Percentiles rank a stretch among this genome's conserved stretches.
These are phyloP conservation scores for Esperia sulphurella DNA, from an alignment of 2,888 invertebrate species.

Conservation along the genomic window DNA sequence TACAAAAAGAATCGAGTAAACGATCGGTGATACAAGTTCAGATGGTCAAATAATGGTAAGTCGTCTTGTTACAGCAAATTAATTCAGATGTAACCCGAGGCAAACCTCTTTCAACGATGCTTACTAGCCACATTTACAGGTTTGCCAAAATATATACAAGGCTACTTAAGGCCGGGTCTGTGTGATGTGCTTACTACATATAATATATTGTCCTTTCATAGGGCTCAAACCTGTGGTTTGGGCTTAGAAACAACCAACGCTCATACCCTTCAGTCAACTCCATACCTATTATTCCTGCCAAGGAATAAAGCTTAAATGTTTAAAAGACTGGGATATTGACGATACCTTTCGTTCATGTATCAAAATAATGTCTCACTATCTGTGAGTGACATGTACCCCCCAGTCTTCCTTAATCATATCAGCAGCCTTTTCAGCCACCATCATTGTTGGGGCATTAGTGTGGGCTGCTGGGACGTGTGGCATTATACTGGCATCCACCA, in stretches of 20 bases:
- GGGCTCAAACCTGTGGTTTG: too few relatives aligned
- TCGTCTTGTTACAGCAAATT: too few relatives aligned
- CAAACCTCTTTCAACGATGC: too few relatives aligned
- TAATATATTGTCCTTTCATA: too few relatives aligned
- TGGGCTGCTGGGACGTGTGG: constrained; percentile 77
- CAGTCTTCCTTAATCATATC: constrained; percentile 74
- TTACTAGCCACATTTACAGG: too few relatives aligned
- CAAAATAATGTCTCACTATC: neutral
- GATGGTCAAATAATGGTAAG: neutral
- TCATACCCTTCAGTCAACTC: too few relatives aligned
- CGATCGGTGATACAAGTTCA: neutral
- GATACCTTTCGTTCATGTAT: neutral
- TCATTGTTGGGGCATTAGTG: constrained; percentile 78
- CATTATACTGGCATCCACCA: constrained; percentile 80
- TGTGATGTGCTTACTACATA: too few relatives aligned
- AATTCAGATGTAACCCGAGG: too few relatives aligned
- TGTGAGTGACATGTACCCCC: constrained; percentile 22
- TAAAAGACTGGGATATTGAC: constrained; percentile 5
- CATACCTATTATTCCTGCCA: too few relatives aligned
- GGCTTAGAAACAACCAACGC: too few relatives aligned
- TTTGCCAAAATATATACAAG: neutral
- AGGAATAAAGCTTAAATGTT: neutral
- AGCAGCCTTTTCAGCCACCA: constrained; percentile 80
- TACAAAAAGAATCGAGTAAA: too few relatives aligned
- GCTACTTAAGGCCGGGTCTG: too few relatives aligned